Evolutionary conservation across 2,888 invertebrate genomes (phyloP).

Genomic region (Kuschelorhynchus macadamiae): DNA sequence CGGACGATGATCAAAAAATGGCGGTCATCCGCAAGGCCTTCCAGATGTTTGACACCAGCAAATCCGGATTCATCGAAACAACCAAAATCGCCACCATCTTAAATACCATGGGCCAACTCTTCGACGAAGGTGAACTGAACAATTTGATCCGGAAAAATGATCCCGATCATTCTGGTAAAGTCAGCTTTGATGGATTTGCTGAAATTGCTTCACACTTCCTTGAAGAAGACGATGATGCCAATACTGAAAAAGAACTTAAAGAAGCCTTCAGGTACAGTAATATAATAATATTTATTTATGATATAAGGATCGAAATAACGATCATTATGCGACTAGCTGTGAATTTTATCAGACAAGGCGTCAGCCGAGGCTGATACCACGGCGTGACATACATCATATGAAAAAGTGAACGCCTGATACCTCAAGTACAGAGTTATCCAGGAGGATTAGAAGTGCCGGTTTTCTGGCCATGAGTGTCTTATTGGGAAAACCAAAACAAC

Average conservation of each 20-base stretch:
- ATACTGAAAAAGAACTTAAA: conserved; percentile 91
- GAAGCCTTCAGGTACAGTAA: conserved; percentile 86
- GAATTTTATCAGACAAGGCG: too few species aligned
- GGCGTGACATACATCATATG: too few species aligned
- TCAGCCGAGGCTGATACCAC: too few species aligned
- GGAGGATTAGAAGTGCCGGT: too few species aligned
- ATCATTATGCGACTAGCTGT: neutral
- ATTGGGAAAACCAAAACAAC: too few species aligned
- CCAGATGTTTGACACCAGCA: conserved; percentile 96
- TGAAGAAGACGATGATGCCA: conserved; percentile 93
- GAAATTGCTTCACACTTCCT: conserved; percentile 93
- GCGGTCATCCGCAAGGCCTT: conserved; percentile 95
- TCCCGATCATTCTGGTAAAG: conserved; percentile 90
- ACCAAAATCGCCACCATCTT: conserved; percentile 91
- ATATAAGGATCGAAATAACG: too few species aligned
- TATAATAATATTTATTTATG: neutral
- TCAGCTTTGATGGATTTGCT: conserved; percentile 95
- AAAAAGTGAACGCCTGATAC: too few species aligned
- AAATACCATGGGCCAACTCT: conserved; percentile 94
- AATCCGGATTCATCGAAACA: conserved; percentile 92
- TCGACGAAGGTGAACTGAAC: conserved; percentile 84
- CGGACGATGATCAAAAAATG: conserved; percentile 81
- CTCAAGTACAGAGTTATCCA: too few species aligned
- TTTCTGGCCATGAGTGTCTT: too few species aligned
- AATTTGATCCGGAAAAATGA: conserved; percentile 81